Percentiles rank a stretch among this genome's conserved stretches.
These are phyloP conservation scores for Thaleichthys pacificus DNA, from an alignment of 2,797 vertebrate genomes.

Conservation along the genomic window DNA sequence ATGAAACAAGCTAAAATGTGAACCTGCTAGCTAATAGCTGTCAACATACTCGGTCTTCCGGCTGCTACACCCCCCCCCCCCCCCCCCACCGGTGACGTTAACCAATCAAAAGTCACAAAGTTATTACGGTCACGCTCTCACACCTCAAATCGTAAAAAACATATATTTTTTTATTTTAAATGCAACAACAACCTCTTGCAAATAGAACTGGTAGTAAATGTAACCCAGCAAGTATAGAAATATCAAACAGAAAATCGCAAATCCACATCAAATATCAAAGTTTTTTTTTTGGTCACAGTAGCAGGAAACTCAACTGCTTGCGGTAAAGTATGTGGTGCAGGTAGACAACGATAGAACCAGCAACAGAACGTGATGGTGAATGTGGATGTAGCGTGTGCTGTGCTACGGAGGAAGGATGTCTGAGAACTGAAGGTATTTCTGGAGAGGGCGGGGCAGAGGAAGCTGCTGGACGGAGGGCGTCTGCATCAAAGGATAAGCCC, in stretches of 20 bases:
- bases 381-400: not conserved
- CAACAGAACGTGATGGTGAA: not conserved
- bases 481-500: conserved; percentile 60
- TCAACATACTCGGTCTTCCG: not conserved
- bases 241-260: too few species aligned
- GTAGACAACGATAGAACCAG: too few species aligned
- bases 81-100: not conserved
- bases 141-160: not conserved
- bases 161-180: not conserved
- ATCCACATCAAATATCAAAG: too few species aligned
- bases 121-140: not conserved
- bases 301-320: too few species aligned
- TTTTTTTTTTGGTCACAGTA: too few species aligned
- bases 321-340: not conserved
- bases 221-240: not conserved
- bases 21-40: not conserved
- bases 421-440: conserved; percentile 65
- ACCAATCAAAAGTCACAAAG: not conserved
- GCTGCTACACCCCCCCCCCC: not conserved
- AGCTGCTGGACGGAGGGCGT: conserved; percentile 57
- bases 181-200: not conserved
- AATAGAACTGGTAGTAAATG: not conserved
- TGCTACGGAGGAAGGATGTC: conserved; percentile 45
- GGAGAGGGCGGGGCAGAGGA: conserved; percentile 62
- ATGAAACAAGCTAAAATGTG: conserved; percentile 9